phyloP scores from a whole-genome alignment of 2,888 invertebrate genomes.

The Chymomyza caudatula region DNA sequence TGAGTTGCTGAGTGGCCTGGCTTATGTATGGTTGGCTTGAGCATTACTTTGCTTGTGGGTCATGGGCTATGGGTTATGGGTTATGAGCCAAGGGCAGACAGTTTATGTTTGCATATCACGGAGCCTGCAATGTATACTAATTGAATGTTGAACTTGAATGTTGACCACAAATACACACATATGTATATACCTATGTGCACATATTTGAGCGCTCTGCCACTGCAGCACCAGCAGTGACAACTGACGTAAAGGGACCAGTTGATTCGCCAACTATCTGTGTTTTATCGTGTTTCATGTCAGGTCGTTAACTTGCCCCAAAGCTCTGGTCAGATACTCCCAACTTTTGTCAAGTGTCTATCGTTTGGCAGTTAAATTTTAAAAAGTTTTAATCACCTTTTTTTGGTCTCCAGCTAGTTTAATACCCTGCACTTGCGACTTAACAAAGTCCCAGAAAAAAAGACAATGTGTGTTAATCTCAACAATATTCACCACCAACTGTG shows the following conservation, averaged over 20 bases:
- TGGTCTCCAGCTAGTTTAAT: no score
- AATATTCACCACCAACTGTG: no score
- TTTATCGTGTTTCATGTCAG: neutral
- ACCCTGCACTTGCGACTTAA: no score
- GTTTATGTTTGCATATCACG: conserved; percentile 53
- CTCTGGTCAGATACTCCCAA: neutral
- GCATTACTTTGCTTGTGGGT: neutral
- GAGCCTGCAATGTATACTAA: conserved; percentile 70
- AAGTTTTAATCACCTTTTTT: no score
- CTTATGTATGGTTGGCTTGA: neutral
- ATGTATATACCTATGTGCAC: neutral
- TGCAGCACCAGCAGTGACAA: neutral
- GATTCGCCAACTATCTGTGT: neutral
- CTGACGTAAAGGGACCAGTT: neutral
- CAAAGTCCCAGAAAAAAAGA: no score
- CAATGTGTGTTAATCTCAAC: no score
- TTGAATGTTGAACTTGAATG: conserved; percentile 65
- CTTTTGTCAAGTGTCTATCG: neutral
- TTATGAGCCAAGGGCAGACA: conserved; percentile 47
- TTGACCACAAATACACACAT: conserved; percentile 34
- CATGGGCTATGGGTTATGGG: neutral
- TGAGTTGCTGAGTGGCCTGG: neutral
- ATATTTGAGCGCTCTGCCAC: no score
- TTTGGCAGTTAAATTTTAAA: no score
- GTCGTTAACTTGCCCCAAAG: neutral